Evolutionary conservation across 2,888 invertebrate genomes (phyloP).

Genomic region (Hyles lineata): DNA sequence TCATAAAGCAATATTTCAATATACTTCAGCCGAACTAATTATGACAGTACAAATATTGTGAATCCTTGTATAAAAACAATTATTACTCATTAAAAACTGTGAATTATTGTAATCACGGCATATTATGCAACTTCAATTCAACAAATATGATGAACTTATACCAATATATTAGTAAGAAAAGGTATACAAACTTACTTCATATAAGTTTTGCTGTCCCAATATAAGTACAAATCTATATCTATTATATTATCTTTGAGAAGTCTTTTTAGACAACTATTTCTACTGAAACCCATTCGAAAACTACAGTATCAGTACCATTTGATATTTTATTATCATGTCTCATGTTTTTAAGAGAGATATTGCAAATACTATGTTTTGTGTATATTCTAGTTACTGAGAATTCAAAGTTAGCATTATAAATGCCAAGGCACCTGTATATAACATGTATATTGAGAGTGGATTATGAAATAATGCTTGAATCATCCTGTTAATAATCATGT

Average conservation of each 20-base stretch:
- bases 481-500: no score
- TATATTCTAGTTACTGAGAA: background rate
- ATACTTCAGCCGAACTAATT: no score
- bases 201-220: background rate
- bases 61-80: no score
- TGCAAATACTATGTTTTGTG: background rate
- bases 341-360: background rate
- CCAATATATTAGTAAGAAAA: background rate
- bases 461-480: no score
- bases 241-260: background rate
- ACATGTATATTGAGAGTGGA: no score
- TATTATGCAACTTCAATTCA: constrained; percentile 4
- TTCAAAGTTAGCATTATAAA: background rate
- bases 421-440: background rate
- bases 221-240: background rate
- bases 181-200: background rate
- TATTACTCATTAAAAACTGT: no score
- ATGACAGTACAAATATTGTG: no score
- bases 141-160: background rate
- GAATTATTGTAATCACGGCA: background rate
- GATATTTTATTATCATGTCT: no score
- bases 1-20: no score
- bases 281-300: background rate
- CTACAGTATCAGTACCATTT: background rate
- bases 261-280: background rate